Evolutionary conservation across 1,140 invertebrate genomes (phyloP).

Genomic region (Anagrus nilaparvatae): DNA sequence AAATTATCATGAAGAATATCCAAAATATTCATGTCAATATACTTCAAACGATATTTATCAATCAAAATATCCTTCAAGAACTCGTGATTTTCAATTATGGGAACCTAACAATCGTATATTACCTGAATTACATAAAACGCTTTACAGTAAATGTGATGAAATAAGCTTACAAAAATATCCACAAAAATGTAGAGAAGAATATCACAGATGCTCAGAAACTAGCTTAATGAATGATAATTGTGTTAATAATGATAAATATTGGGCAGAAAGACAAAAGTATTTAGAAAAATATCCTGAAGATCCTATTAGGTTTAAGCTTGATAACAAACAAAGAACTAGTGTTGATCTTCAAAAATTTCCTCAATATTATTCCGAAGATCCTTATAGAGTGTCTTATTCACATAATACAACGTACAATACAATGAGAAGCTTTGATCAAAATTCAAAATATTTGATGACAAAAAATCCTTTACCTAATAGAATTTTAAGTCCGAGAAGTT

Average conservation of each 20-base stretch:
- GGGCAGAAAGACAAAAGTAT: slow-evolving; percentile 27
- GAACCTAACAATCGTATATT: too few relatives aligned
- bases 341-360: slow-evolving; percentile 34
- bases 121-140: too few relatives aligned
- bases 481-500: slow-evolving; percentile 27
- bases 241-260: slow-evolving; percentile 28
- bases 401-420: slow-evolving; percentile 32
- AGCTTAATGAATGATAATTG: slow-evolving; percentile 30
- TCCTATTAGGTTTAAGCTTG: slow-evolving; percentile 12
- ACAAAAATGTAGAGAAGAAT: slow-evolving; percentile 35
- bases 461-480: slow-evolving; percentile 24
- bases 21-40: slow-evolving; percentile 25
- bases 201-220: slow-evolving; percentile 34
- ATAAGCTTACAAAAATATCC: slow-evolving; percentile 35
- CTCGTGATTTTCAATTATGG: too few relatives aligned
- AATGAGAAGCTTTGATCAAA: slow-evolving; percentile 28
- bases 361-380: slow-evolving; percentile 33
- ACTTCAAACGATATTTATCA: slow-evolving; percentile 23
- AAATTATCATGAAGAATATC: slow-evolving; percentile 19
- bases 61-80: slow-evolving; percentile 24
- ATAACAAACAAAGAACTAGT: not conserved
- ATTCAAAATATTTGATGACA: slow-evolving; percentile 26
- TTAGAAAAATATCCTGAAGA: slow-evolving; percentile 32
- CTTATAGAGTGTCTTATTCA: slow-evolving; percentile 20
- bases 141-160: too few relatives aligned